Evolutionary conservation across 2,113 vertebrate genomes (phyloP).

Genomic region (Benitochromis conjunctus): DNA sequence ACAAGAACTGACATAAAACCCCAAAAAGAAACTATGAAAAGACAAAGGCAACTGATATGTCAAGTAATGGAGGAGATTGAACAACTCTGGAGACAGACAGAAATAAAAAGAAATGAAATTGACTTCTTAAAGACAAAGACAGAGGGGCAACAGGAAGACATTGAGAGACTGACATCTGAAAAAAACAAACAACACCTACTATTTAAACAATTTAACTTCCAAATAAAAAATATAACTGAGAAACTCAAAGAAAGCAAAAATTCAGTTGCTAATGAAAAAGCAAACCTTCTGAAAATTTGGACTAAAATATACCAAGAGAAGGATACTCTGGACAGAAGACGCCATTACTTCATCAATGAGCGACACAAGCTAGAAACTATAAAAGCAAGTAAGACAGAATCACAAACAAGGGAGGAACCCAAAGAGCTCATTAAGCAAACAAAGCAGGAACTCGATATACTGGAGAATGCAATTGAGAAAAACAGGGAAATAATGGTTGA

Average conservation of each 20-base stretch:
- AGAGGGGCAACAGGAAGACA: conserved; percentile 43
- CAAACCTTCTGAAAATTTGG: conserved; percentile 37
- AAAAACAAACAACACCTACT: conserved; percentile 19
- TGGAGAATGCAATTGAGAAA: conserved; percentile 33
- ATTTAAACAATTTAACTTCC: conserved; percentile 29
- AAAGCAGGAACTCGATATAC: background rate
- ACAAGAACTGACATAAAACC: background rate
- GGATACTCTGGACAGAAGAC: conserved; percentile 17
- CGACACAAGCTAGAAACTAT: conserved; percentile 23
- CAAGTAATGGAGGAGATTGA: conserved; percentile 48
- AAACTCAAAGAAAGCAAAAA: conserved; percentile 32
- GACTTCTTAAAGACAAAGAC: conserved; percentile 35
- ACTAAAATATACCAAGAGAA: conserved; percentile 43
- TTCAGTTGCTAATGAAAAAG: conserved; percentile 35
- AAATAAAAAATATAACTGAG: conserved; percentile 19
- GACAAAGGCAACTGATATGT: conserved; percentile 34
- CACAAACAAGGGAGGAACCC: background rate
- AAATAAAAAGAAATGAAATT: conserved; percentile 35
- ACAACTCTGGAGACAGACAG: conserved; percentile 44
- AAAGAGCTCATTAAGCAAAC: background rate
- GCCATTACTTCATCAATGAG: conserved; percentile 31
- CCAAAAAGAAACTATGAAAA: conserved; percentile 45
- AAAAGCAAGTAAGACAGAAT: background rate
- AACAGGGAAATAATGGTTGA: conserved; percentile 31
- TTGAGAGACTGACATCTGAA: conserved; percentile 40